These are phyloP conservation scores for Candoia aspera DNA, from an alignment of 2,113 vertebrate genomes.

Conservation along the genomic window DNA sequence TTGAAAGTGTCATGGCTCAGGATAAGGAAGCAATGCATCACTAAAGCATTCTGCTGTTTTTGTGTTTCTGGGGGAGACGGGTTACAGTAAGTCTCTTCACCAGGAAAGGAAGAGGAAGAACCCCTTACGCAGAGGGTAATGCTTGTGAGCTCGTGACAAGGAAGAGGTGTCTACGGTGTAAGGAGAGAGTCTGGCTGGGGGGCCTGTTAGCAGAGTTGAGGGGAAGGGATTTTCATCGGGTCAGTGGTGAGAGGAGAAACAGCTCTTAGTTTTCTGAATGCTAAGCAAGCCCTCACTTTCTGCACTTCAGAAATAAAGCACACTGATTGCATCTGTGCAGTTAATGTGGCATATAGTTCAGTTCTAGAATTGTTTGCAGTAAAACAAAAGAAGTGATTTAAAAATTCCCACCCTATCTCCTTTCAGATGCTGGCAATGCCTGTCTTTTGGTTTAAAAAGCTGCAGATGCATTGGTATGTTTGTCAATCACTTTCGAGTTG, in stretches of 20 bases:
- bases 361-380: not conserved
- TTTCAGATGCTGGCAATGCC: not conserved
- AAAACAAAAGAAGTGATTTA: not conserved
- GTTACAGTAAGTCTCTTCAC: not conserved
- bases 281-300: not conserved
- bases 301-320: not conserved
- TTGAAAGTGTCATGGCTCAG: not conserved
- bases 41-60: not conserved
- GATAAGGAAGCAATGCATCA: not conserved
- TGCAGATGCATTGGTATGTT: not conserved
- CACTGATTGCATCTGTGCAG: not conserved
- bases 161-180: not conserved
- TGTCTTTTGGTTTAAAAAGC: not conserved
- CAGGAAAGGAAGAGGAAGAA: not conserved
- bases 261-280: not conserved
- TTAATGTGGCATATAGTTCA: not conserved
- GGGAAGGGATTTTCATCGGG: not conserved
- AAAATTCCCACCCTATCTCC: not conserved
- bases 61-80: no score
- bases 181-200: not conserved
- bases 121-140: not conserved
- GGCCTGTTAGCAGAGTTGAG: not conserved
- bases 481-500: not conserved
- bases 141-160: not conserved
- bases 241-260: not conserved